Base-by-base conservation (phyloP, 1,140 invertebrate genomes). In the Triops cancriformis region DNA sequence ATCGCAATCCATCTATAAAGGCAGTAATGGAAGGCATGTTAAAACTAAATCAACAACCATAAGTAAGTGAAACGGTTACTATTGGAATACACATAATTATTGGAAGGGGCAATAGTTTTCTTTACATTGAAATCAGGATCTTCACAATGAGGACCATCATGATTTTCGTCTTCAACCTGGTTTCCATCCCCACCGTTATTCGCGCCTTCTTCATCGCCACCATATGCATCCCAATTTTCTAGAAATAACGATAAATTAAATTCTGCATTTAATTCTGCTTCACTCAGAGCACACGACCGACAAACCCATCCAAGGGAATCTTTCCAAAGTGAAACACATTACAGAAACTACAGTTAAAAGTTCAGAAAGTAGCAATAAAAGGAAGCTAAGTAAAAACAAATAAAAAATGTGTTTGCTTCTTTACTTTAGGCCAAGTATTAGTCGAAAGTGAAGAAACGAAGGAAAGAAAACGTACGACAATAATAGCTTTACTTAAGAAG, bases 1-100 rank as follows among this genome's bases (percentile, higher is more conserved):
- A 82, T 95, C 94, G 80, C 91, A 93, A 85, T 95, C 94, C 94
- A 95, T 95, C 92, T 93, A 80, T 79, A 85, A n/a, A 84, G 79
- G 75, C 74, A 79, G 12, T 14, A 28, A 51, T 27, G 18, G 4
- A 26, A 41, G 31, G 27, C 0, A 75, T 7, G 11, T 43, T 45
- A 41, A 1, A 74, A 74, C 23, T 26, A 75, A 75, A 12, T 11
- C 27, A 73, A 27, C 82, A 80, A 80, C 78, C 76, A 11, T 76
- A 28, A 72, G 73, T 75, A 74, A 37, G 7, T 2, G 31, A 27
- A 74, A 74, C 43, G 77, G 73, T 79, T 72, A 28, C 73, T 74
- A 76, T 79, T 73, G 78, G 77, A 74, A 73, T 28, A 77, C 78
- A 74, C 10, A 73, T 75, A 73, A 77, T 73, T 73, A 28, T 51